Evolutionary conservation across 2,797 vertebrate genomes (phyloP), one percentile per base, ranked within the genome.

Genomic region (Borostomias antarcticus): DNA sequence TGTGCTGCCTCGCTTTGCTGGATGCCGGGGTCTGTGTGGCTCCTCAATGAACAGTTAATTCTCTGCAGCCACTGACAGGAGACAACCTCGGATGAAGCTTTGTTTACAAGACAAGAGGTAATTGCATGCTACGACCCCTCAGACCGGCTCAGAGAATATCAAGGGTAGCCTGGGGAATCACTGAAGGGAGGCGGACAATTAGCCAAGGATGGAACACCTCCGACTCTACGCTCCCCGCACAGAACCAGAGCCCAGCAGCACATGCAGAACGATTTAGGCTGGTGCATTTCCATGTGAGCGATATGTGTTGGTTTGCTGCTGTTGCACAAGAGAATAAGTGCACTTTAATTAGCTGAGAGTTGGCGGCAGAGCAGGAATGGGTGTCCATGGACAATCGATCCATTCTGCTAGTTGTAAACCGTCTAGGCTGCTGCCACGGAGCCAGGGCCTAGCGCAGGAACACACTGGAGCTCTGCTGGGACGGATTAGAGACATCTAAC

Each of bases 271-370:
- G n/a, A n/a, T n/a, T n/a, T n/a, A n/a, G n/a, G n/a, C n/a, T n/a
- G n/a, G n/a, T n/a, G n/a, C n/a, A n/a, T n/a, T n/a, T n/a, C n/a
- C n/a, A n/a, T n/a, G n/a, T n/a, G n/a, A n/a, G n/a, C n/a, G n/a
- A n/a, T n/a, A n/a, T n/a, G n/a, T n/a, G n/a, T n/a, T n/a, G n/a
- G n/a, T n/a, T n/a, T n/a, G n/a, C n/a, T n/a, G n/a, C n/a, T n/a
- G 65, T 81, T 78, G 67, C 81, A 77, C 70, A 8, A 1, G 58
- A 70, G 81, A 23, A 30, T 48, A 78, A 80, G 69, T 79, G 78
- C 78, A 82, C 79, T 88, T 88, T 89, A 89, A 89, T 90, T 88
- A 86, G 85, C 83, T 83, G 67, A 21, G 64, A 79, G 72, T 82
- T 86, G 84, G 85, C 86, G 83, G 78, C 62, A 69, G 45, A 4